A percentile compares a stretch with the other conserved stretches of the same genome.
Evolutionary conservation across 2,888 invertebrate species (phyloP).

Genomic region (Agrochola circellaris): DNA sequence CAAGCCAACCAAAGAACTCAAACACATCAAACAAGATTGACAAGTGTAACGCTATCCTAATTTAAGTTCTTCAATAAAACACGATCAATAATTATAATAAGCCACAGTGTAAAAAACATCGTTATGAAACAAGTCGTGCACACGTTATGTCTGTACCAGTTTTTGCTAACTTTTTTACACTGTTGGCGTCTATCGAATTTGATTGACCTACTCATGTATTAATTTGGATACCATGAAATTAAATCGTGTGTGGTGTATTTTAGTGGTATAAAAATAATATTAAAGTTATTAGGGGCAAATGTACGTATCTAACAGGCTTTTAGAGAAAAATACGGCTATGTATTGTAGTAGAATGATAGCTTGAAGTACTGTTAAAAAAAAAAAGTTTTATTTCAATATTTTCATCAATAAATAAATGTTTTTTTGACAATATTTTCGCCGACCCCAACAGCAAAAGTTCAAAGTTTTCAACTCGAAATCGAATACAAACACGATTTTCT

Average conservation of each 20-base stretch:
- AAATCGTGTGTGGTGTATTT: neutral
- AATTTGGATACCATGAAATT: constrained; percentile 29
- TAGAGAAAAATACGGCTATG: neutral
- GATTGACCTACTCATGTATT: constrained; percentile 40
- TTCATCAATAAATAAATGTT: neutral
- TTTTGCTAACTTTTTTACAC: constrained; percentile 43
- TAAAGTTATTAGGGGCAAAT: neutral
- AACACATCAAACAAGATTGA: constrained; percentile 12
- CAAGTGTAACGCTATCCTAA: constrained; percentile 26
- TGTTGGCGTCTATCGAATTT: constrained; percentile 22
- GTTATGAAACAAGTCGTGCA: constrained; percentile 50
- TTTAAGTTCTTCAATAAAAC: constrained; percentile 7
- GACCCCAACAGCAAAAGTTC: neutral
- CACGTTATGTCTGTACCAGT: constrained; percentile 30
- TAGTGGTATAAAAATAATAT: constrained; percentile 14
- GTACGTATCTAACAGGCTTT: constrained; percentile 5
- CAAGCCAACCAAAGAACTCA: neutral
- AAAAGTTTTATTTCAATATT: no score
- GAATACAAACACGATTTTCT: constrained; percentile 31
- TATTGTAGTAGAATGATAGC: neutral
- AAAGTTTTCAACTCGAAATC: neutral
- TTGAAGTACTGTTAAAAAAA: neutral
- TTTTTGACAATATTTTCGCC: neutral
- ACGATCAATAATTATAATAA: constrained; percentile 27
- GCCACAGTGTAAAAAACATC: constrained; percentile 32